Percentiles rank a stretch among this genome's conserved stretches.
Evolutionary conservation across 2,888 invertebrate species (phyloP).

Genomic region (Phengaris alcon): DNA sequence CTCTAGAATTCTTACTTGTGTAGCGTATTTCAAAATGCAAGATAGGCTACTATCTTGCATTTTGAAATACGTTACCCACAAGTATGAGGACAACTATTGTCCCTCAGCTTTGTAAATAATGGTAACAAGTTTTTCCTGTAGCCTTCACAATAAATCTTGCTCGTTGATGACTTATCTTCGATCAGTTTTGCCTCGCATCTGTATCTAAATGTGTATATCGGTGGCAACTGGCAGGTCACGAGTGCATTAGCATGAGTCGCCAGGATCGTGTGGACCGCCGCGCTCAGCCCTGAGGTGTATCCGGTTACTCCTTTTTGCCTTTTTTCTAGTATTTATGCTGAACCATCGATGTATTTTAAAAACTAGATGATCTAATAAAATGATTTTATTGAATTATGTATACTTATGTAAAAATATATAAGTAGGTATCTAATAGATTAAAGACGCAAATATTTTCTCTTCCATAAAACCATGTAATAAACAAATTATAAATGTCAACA

Average conservation of each 20-base stretch:
- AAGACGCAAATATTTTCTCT: neutral
- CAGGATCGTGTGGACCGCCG: conserved; percentile 48
- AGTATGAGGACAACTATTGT: neutral
- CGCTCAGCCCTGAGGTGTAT: neutral
- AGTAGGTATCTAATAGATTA: too few relatives aligned
- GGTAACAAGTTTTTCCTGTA: neutral
- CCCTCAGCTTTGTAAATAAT: neutral
- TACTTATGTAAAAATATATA: too few relatives aligned
- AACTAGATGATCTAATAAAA: neutral
- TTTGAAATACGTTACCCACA: neutral
- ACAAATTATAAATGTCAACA: neutral
- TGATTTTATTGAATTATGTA: too few relatives aligned
- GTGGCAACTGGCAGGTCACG: conserved; percentile 52
- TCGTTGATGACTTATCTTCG: conserved; percentile 31
- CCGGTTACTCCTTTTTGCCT: conserved; percentile 4
- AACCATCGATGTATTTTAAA: neutral
- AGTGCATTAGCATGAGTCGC: conserved; percentile 52
- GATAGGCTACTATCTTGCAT: neutral
- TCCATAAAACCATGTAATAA: neutral
- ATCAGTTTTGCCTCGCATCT: conserved; percentile 39
- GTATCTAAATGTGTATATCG: conserved; percentile 31
- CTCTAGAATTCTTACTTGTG: neutral
- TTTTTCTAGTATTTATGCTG: neutral
- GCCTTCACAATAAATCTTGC: conserved; percentile 21
- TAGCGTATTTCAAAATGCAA: too few relatives aligned